Base-by-base conservation (phyloP, 2,888 invertebrate genomes). In the Cinara cedri region DNA sequence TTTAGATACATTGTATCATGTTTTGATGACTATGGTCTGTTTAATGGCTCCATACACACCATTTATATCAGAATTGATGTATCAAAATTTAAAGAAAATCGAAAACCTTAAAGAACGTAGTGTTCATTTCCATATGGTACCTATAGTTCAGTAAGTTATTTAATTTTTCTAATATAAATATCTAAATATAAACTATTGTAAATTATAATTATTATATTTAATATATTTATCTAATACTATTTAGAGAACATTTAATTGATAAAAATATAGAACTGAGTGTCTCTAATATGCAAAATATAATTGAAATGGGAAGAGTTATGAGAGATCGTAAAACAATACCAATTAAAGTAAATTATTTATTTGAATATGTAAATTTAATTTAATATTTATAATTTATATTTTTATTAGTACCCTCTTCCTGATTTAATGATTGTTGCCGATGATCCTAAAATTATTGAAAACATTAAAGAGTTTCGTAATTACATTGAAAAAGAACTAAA, bases 41-140 rank as follows among this genome's bases (percentile, higher is more conserved):
- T 91, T 98, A 84, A 98, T 99, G 94, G 95, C 98, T 1, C 97
- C 99, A 0, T 98, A 98, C 86, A 96, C 97, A 0, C 99, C 99
- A 0, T 99, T 95, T 87, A 88, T 99, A 75, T 93, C 96, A 0
- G 99, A 99, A 86, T 90, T 92, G 81, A 96, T 99, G 91, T 99
- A 95, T 87, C 95, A 96, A 86, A 92, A 93, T 81, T 86, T 99
- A 82, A 90, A 91, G 55, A 88, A 91, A 83, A 87, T 95, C 49
- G 84, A 84, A n/a, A 85, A 86, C 34, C 51, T 86, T 84, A 19
- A 87, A 88, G 82, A 85, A 88, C 44, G 92, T 65, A 97, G 97
- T 85, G 92, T 99, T 0, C 99, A 99, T 85, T 98, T 92, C 85
- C 90, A 95, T 84, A 92, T 95, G 92, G 89, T 97, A 82, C 97